Evolutionary conservation across 2,113 vertebrate species (phyloP).

Genomic region (Vireo altiloquus): DNA sequence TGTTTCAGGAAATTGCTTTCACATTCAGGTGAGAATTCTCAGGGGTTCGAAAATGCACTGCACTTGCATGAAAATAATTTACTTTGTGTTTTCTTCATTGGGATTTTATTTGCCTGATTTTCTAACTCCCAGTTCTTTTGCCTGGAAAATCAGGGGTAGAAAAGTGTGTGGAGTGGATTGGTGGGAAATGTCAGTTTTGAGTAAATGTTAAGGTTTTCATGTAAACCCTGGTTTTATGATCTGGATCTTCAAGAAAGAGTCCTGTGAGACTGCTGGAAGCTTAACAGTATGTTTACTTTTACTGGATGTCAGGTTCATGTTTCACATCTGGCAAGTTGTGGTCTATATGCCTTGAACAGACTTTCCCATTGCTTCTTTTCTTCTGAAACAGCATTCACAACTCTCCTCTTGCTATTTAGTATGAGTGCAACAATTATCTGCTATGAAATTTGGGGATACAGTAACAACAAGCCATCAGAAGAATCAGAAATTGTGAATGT

Average conservation of each 20-base stretch:
- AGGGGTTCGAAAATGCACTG: background rate
- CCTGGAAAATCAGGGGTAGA: background rate
- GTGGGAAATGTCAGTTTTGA: background rate
- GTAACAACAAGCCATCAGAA: background rate
- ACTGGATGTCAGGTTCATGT: background rate
- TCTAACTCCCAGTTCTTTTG: background rate
- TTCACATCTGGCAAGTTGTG: background rate
- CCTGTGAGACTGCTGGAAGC: background rate
- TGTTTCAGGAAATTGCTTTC: background rate
- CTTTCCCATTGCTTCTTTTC: background rate
- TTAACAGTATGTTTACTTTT: background rate
- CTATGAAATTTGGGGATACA: background rate
- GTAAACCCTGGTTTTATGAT: background rate
- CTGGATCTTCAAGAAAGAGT: background rate
- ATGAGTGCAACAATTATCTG: background rate
- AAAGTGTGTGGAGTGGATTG: fast-evolving
- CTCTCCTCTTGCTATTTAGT: background rate
- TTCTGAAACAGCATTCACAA: background rate
- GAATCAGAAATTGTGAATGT: background rate
- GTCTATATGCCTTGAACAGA: background rate
- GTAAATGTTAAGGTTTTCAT: background rate
- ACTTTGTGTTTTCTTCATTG: fast-evolving
- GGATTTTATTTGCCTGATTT: background rate
- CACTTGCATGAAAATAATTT: background rate
- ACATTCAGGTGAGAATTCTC: background rate